Evolutionary conservation across 2,888 invertebrate genomes (phyloP), one percentile per base, ranked within the genome.

Genomic region (Pseudoips prasinana): DNA sequence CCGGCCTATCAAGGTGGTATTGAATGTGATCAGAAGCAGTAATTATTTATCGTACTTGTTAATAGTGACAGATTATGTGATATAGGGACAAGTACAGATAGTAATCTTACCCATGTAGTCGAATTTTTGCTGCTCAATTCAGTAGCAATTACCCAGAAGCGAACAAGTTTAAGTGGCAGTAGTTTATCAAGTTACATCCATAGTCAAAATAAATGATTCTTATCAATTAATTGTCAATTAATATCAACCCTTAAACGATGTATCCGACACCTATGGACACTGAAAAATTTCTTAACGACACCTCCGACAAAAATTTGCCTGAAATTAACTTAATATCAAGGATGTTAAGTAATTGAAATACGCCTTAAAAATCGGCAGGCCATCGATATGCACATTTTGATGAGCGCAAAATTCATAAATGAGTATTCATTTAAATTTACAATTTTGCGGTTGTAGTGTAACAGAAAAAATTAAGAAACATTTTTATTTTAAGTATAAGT

Each of bases 311-410:
- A n/a, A 73, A 75, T 74, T 73, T 64, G 56, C 66, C 64, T 69
- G 73, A 77, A 78, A 77, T 74, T 73, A 63, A 60, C 73, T 66
- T 50, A 71, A 69, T 65, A 70, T 55, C 73, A 77, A 78, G 77
- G 77, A 69, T 73, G 55, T 43, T 30, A 53, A 48, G 62, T 73
- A 72, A 76, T 74, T 75, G 72, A 71, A 66, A 44, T 61, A 58
- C 58, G 39, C 57, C 57, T 59, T 62, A 42, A 50, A 57, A 57
- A 63, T 53, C 53, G 29, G 51, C 34, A 30, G 31, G 23, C 25
- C 41, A 42, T 36, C 51, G 31, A 60, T 61, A 77, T 76, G 77
- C 65, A 73, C 77, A 76, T 77, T 65, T 70, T 75, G 58, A 79
- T 76, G 72, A 75, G 47, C 53, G 43, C 40, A 50, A 67, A 70